Evolutionary conservation across 2,888 invertebrate genomes (phyloP).

Genomic region (Pardosa pseudoannulata): DNA sequence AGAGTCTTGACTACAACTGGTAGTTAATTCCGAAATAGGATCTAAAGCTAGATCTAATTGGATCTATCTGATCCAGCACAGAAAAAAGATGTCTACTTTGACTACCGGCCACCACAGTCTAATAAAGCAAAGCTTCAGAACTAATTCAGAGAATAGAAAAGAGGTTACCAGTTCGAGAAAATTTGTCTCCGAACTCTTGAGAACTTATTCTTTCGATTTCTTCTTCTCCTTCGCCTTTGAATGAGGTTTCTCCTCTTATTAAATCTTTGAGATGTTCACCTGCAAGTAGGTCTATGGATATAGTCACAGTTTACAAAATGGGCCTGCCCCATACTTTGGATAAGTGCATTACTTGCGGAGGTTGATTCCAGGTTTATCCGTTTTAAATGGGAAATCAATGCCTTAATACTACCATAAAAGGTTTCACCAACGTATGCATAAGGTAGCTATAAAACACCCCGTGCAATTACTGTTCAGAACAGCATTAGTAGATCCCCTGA

Average conservation of each 20-base stretch:
- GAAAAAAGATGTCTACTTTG: background rate
- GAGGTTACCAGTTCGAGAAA: background rate
- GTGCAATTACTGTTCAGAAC: no score
- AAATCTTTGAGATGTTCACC: background rate
- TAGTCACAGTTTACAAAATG: background rate
- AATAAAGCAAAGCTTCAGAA: background rate
- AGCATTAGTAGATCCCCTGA: no score
- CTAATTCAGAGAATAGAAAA: background rate
- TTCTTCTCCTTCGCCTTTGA: background rate
- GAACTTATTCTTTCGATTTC: background rate
- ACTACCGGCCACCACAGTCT: background rate
- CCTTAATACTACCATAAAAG: no score
- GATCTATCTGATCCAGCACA: background rate
- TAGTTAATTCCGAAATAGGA: background rate
- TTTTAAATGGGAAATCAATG: no score
- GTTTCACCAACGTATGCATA: no score
- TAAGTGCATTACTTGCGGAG: no score
- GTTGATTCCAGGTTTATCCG: no score
- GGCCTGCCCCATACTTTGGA: no score
- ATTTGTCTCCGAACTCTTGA: background rate
- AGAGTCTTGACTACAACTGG: no score
- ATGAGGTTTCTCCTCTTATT: background rate
- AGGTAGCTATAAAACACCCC: no score
- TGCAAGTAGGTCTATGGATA: background rate
- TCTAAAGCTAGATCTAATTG: no score